Base-by-base conservation (phyloP, 2,797 vertebrate species). In the Tolypeutes matacus region DNA sequence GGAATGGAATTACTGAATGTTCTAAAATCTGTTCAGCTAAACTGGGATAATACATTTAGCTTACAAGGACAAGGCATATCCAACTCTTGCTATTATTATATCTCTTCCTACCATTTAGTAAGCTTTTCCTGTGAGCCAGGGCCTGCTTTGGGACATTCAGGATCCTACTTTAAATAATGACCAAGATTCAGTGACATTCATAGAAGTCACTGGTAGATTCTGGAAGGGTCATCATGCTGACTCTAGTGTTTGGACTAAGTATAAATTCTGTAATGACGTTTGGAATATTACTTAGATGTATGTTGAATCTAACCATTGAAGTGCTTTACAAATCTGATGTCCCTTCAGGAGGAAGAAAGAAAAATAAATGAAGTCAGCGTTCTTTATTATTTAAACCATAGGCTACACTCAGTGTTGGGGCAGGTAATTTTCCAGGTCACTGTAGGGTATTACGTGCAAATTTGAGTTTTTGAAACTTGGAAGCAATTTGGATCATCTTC, bases 61-160 rank as follows among this genome's bases (percentile, higher is more conserved):
- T 88, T 64, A 20, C 64, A 1, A 1, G 36, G 53, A 62, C 70
- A 12, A 31, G 0, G 29, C 56, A 20, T n/a, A 1, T 9, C 56
- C 64, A 60, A 17, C 46, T 78, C 72, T 17, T 51, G 72, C 56
- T 88, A 0, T 88, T 93, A 42, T 80, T 83, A 11, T 14, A 53
- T 46, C 56, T 87, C 95, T 87, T 69, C 75, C 67, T 92, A 46
- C 27, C 51, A 34, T 92, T 90, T 92, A 72, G 76, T 85, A 75
- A 67, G 65, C 90, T 36, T 94, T 94, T 93, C 77, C 82, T 70
- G 62, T 92, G 73, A 93, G 46, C 31, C 3, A 36, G 36, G 36
- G 82, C 67, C 89, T 86, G 23, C 75, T 60, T 96, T 94, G 87
- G 92, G 92, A 88, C 87, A 80, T 72, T 91, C 49, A n/a, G 20